phyloP scores from a whole-genome alignment of 2,113 vertebrate species.

The Pangasianodon gigas region DNA sequence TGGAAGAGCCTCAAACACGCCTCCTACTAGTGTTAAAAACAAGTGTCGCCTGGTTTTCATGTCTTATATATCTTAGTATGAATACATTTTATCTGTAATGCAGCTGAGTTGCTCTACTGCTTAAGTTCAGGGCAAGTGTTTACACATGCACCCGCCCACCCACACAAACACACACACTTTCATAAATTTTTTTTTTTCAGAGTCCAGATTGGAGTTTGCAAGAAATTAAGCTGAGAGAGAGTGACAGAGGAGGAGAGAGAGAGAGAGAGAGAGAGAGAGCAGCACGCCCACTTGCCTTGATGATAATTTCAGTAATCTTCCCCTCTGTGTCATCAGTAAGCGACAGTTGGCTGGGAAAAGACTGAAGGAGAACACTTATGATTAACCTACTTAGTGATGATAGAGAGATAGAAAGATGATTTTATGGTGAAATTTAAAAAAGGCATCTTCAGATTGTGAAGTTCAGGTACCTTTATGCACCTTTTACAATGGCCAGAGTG shows the following conservation, averaged over 20 bases:
- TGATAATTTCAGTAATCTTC: slow-evolving; percentile 86
- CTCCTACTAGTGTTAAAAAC: not conserved
- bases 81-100: not conserved
- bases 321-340: slow-evolving; percentile 81
- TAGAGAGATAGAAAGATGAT: not conserved
- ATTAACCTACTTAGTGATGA: slow-evolving; percentile 27
- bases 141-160: too few species aligned
- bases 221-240: not conserved
- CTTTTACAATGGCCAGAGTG: not conserved
- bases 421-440: not conserved
- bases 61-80: not conserved
- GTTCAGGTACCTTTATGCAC: not conserved
- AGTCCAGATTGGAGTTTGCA: not conserved
- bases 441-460: not conserved
- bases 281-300: slow-evolving; percentile 74
- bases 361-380: slow-evolving; percentile 57
- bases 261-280: slow-evolving; percentile 3
- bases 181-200: not conserved
- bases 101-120: not conserved
- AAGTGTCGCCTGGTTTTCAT: not conserved
- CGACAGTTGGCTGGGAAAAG: slow-evolving; percentile 79
- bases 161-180: not conserved
- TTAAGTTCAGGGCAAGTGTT: not conserved
- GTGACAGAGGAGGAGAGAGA: not conserved
- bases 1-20: not conserved